Base-by-base conservation (phyloP, 2,888 invertebrate species). In the Drosophila affinis region DNA sequence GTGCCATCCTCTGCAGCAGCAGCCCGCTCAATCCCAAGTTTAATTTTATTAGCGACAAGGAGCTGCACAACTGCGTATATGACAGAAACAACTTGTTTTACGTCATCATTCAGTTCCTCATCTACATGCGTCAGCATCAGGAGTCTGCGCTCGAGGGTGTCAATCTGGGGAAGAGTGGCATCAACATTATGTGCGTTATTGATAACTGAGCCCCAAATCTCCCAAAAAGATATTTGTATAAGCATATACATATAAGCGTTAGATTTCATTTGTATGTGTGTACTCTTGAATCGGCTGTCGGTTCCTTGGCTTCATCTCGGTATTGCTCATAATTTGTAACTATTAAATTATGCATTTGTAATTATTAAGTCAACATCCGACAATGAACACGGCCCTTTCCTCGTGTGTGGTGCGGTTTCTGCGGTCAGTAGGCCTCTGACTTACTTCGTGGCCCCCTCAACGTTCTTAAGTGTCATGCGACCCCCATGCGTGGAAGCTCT, bases 81-180 rank as follows among this genome's bases (percentile, higher is more conserved):
- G 97, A 98, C 58, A 94, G 97, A 87, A 97, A 97, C 93, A 98
- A 98, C 93, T 93, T 98, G 87, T 96, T 98, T 91, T 97, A 97
- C 91, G 95, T 97, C 57, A 93, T 98, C 73, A 93, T 98, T 83
- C 94, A 98, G 87, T 96, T 98, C 91, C 91, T 98, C 47, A 94
- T 96, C 88, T 94, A 95, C 85, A 95, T 97, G 75, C 96, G 95
- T 80, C 94, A 93, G 75, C 94, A 95, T 79, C 95, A 96, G 82
- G 94, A 95, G 77, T 96, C 96, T 18, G 95, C 96, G 93, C 92
- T 97, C 48, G 96, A 96, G 90, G 94, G 95, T 87, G 95, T 96
- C 53, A 95, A 96, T 91, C 92, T 97, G 54, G 96, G 96, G 52
- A 93, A 94, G 90, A 95, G 96, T 57, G 97, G 97, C 61, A 94